Base-by-base conservation (phyloP, 1,140 invertebrate species). In the Tetramorium alpestre region DNA sequence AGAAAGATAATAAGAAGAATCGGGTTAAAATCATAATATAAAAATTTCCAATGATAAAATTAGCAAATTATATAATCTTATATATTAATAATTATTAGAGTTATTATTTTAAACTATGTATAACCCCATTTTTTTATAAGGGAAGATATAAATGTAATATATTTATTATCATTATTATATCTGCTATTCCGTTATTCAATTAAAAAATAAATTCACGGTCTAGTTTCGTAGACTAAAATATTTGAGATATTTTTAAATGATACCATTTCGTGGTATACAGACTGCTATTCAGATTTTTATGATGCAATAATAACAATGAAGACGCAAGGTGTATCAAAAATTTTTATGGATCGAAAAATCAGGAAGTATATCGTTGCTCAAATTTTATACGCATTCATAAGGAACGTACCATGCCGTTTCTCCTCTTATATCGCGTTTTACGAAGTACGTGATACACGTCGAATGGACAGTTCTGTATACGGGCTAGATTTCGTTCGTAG, bases 381-480 rank as follows among this genome's bases (percentile, higher is more conserved):
- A 75, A 58, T 38, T 51, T 41, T 5, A 38, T 65, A n/a, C 56
- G 18, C 44, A 44, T n/a, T 18, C 41, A 54, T 13, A 62, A 47
- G 2, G 10, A 47, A 13, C 13, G n/a, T 13, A 62, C 16, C 41
- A 1, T 28, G 38, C 85, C 41, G 70, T 69, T 60, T 77, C 47
- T 62, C 54, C 18, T 10, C 47, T 87, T 47, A 44, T 54, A 73
- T 75, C n/a, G 56, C 49, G 47, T 18, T 51, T 51, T 60, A 25
- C 49, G 33, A 58, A 65, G 51, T 64, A 73, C 56, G 72, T 62
- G 85, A 85, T 90, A 58, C n/a, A 85, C 51, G 70, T 85, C 80
- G 67, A 86, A 78, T 41, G 49, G 44, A 47, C 73, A 62, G 75
- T 78, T 70, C 41, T n/a, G 44, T 58, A 58, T 58, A 77, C 54